Conservation (phyloP, 2,888 invertebrate genomes). For the Pomacea canaliculata region DNA sequence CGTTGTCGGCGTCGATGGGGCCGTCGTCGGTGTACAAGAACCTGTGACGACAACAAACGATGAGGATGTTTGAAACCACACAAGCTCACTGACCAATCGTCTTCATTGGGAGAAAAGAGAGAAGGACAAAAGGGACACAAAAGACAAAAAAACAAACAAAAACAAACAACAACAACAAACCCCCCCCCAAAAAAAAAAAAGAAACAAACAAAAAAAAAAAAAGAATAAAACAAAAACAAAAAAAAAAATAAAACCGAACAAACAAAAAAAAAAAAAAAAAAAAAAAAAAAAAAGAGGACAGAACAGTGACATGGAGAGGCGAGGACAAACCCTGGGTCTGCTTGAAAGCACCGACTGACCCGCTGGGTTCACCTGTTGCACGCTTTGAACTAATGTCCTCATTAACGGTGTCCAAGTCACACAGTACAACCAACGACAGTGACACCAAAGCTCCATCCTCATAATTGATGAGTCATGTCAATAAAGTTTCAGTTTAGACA, state of each 20-base stretch:
- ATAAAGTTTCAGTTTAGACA: no score
- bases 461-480: no score
- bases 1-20: constrained; percentile 74
- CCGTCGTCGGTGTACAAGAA: constrained; percentile 78
- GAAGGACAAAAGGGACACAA: neutral
- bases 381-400: no score
- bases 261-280: neutral
- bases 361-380: no score
- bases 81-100: neutral
- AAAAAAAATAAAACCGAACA: neutral
- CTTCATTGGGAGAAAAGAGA: no score
- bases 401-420: no score
- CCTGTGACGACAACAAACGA: constrained; percentile 65
- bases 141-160: neutral
- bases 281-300: neutral
- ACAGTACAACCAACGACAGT: no score
- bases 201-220: neutral
- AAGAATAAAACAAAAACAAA: neutral
- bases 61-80: no score
- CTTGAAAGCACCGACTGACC: no score
- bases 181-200: neutral
- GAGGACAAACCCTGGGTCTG: no score
- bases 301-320: no score
- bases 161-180: neutral
- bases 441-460: no score